Conservation (phyloP, 2,888 invertebrate species). For the Lathronympha strigana region DNA sequence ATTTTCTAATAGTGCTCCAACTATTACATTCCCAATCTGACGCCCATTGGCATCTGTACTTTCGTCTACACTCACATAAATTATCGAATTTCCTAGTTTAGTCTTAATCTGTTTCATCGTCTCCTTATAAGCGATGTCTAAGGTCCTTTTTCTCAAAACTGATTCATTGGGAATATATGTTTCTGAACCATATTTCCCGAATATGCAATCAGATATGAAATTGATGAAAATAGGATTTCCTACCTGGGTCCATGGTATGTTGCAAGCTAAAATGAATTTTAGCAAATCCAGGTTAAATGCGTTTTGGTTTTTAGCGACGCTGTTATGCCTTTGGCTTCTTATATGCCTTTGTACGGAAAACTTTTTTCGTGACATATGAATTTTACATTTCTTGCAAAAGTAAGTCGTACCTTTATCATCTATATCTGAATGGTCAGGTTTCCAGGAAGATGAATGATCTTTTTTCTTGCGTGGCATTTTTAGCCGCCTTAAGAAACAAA, state of each 20-base stretch:
- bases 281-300: conserved; percentile 3
- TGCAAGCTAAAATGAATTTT: background rate
- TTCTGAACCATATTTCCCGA: background rate
- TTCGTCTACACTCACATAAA: conserved; percentile 11
- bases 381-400: no score
- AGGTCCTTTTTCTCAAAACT: conserved; percentile 3
- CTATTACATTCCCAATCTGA: conserved; percentile 14
- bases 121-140: no score
- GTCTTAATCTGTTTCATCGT: conserved; percentile 6
- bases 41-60: conserved; percentile 6
- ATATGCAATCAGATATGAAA: conserved; percentile 7
- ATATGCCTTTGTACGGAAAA: conserved; percentile 11
- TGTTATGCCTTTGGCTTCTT: conserved; percentile 9
- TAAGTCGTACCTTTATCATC: no score
- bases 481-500: no score
- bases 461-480: no score
- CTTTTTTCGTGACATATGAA: no score
- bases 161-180: conserved; percentile 1
- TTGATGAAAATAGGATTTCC: background rate
- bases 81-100: conserved; percentile 1
- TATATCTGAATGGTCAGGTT: no score
- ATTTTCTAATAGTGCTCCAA: conserved; percentile 15
- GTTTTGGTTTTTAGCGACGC: conserved; percentile 15
- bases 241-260: conserved; percentile 1
- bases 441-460: no score